Evolutionary conservation across 2,888 invertebrate genomes (phyloP), one percentile per base, ranked within the genome.

Genomic region (Dioctria rufipes): DNA sequence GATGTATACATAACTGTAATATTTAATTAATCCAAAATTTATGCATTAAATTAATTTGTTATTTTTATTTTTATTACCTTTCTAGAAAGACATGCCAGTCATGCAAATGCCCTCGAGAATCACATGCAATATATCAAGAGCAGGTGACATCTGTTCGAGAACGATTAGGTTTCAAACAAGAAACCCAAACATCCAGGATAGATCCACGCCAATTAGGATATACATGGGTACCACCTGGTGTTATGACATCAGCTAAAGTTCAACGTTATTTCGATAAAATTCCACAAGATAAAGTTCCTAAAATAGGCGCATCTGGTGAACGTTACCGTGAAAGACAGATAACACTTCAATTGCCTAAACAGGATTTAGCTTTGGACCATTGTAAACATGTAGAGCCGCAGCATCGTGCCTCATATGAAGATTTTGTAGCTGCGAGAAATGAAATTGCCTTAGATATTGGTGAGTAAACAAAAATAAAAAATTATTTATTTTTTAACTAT

Each of bases 371-470:
- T 6, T 90, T 96, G 85, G 93, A 94, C 78, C 97, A 97, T 88
- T 98, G 98, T 89, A 93, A 94, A 86, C 95, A 96, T 88, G 91
- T 98, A 81, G 95, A 95, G 83, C 91, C 93, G 25, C 92, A 92
- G 86, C 93, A 95, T 87, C 92, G 93, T 86, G 93, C 93, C 84
- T 94, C 95, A 86, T 98, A 95, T 88, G 95, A 97, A 90, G 97
- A 98, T 89, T 99, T 99, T 89, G 94, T 98, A 85, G 94, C 96
- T 75, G 95, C 96, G 79, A 92, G 99, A 78, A 98, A 99, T 89
- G 97, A 98, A 90, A 95, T 97, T 85, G 97, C 98, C 60, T 92
- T 99, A 87, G 99, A 98, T 89, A 96, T 99, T 87, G 99, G 96
- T 89, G 88, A 86, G 87, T 88, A 58, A 43, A 25, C 25, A 25